Evolutionary conservation across 2,113 vertebrate species (phyloP), one percentile per base, ranked within the genome.

Genomic region (Muntiacus reevesi): DNA sequence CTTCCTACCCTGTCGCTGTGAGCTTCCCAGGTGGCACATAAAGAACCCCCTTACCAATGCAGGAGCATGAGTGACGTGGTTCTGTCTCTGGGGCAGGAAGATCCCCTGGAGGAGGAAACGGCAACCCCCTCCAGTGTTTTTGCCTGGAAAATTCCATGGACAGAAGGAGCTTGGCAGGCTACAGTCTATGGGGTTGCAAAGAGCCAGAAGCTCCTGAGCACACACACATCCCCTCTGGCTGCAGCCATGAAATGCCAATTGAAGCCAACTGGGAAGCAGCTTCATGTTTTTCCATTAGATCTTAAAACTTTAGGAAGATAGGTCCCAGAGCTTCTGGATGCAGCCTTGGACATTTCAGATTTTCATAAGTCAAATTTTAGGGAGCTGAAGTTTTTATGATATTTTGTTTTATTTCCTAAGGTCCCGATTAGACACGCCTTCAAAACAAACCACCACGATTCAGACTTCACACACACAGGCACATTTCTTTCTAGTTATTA

Each of bases 21-120:
- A 36, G 23, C 36, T 43, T 43, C 71, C 36, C 36, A 76, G 71
- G 71, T 25, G 11, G 36, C 21, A 43, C 71, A 27, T 76, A 76
- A 76, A 76, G 36, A 43, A 76, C 27, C 23, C 71, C 7, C 23
- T 21, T 76, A 36, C 6, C 36, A 43, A 7, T 76, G 12, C 71
- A 76, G 23, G 71, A 76, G 71, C 36, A 7, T 27, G 6, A 76
- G 12, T 43, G 71, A 14, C 2, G 0, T 0, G 3, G 12, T 3
- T 76, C 36, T 10, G 23, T 76, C 36, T 27, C 71, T 14, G 23
- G 23, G 36, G 21, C 17, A 12, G 36, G 71, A 76, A 76, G 6
- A 14, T 25, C 0, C 71, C 23, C 36, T 76, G 71, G 2, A 43
- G 71, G 5, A 74, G 71, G 36, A 74, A 74, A 74, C 0, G 5